Evolutionary conservation across 2,888 invertebrate genomes (phyloP).

Genomic region (Linnaemya tessellans): DNA sequence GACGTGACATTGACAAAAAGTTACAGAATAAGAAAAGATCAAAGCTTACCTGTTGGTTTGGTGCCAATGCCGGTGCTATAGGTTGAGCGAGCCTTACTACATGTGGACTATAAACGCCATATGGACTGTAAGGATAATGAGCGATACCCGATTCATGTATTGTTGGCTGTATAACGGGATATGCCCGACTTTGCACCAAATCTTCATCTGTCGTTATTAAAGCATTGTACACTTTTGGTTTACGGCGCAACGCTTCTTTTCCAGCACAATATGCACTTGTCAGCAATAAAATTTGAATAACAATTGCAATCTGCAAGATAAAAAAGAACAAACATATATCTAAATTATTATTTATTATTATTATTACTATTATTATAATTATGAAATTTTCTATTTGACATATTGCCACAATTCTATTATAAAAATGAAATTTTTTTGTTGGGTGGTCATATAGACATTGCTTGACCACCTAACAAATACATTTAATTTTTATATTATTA

Average conservation of each 20-base stretch:
- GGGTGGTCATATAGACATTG: too few relatives aligned
- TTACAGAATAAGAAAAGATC: background rate
- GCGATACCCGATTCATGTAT: constrained; percentile 86
- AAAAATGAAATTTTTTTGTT: too few relatives aligned
- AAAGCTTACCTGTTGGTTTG: constrained; percentile 77
- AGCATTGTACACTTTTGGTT: constrained; percentile 91
- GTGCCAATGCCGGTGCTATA: constrained; percentile 78
- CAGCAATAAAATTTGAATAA: constrained; percentile 69
- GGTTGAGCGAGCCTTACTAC: constrained; percentile 79
- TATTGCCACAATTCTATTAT: too few relatives aligned
- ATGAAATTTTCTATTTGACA: too few relatives aligned
- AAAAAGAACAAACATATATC: background rate
- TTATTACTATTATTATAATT: too few relatives aligned
- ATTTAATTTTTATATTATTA: too few relatives aligned
- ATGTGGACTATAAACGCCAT: constrained; percentile 79
- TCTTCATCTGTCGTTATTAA: constrained; percentile 91
- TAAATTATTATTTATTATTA: too few relatives aligned
- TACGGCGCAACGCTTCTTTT: constrained; percentile 81
- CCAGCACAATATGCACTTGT: constrained; percentile 22
- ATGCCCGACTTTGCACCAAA: constrained; percentile 89
- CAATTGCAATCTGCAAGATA: constrained; percentile 75
- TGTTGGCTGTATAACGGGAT: constrained; percentile 89
- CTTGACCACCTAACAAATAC: too few relatives aligned
- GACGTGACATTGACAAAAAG: too few relatives aligned
- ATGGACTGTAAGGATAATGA: constrained; percentile 79